Conservation (phyloP, 2,797 vertebrate genomes). For the Silurus aristotelis region DNA sequence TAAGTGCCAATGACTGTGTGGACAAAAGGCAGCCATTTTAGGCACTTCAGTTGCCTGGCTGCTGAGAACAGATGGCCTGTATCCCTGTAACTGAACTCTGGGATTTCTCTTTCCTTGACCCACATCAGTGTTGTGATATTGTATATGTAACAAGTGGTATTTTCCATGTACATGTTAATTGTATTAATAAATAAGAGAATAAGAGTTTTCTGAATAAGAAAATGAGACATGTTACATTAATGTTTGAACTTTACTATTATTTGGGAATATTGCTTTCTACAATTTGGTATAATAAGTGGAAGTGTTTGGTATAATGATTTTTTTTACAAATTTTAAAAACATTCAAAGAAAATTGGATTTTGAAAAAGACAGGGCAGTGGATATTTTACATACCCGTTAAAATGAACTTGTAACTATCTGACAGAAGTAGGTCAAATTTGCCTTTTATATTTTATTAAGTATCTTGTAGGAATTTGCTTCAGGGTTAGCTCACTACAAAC, state of each 20-base stretch:
- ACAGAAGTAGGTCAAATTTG: background rate
- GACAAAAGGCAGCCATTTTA: conserved; percentile 41
- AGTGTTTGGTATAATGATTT: background rate
- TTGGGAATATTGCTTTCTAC: background rate
- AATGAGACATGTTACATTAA: background rate
- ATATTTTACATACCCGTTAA: background rate
- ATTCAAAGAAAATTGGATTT: background rate
- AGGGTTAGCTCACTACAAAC: background rate
- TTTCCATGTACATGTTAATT: conserved; percentile 3
- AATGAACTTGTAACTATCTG: background rate
- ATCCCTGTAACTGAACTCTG: background rate
- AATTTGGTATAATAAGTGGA: background rate
- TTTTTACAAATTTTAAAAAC: background rate
- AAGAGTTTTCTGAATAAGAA: conserved; percentile 12
- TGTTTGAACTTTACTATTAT: background rate
- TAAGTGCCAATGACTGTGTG: conserved; percentile 47
- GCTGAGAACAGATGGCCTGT: conserved; percentile 25
- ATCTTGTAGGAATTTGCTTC: background rate
- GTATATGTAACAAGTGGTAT: background rate
- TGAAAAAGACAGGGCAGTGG: background rate
- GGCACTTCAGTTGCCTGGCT: conserved; percentile 22
- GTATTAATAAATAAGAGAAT: conserved; percentile 17
- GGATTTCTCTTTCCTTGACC: conserved; percentile 1
- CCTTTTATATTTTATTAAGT: conserved; percentile 3
- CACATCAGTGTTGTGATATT: conserved; percentile 22